phyloP scores from a whole-genome alignment of 2,113 vertebrate genomes.

The Nibea coibor region DNA sequence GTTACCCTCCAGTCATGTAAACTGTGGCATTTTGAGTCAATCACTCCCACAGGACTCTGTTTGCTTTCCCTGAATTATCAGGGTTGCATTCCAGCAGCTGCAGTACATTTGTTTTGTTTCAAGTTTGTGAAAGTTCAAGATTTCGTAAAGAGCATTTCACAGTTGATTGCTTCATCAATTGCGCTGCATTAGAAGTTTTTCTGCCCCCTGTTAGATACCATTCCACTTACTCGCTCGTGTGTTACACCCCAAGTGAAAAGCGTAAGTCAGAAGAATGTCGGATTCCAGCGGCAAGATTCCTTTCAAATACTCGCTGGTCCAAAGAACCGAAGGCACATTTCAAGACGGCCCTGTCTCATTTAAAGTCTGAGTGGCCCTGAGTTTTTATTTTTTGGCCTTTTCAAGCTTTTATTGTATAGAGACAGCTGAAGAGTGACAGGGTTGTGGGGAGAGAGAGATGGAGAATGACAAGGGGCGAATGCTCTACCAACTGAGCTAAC shows the following conservation, averaged over 20 bases:
- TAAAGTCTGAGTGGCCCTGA: no score
- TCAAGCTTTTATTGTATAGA: no score
- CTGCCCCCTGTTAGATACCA: background rate
- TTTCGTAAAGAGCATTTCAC: background rate
- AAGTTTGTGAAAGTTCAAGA: background rate
- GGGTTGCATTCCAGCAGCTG: background rate
- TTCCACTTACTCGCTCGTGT: background rate
- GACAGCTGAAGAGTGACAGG: no score
- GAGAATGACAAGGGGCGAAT: no score
- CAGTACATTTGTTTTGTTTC: no score
- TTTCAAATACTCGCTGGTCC: no score
- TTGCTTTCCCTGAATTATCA: background rate
- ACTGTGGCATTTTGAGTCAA: background rate
- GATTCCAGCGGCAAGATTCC: background rate
- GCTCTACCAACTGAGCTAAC: no score
- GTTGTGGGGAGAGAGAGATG: no score
- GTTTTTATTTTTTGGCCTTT: no score
- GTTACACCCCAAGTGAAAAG: background rate
- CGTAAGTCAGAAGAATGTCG: background rate
- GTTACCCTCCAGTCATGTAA: background rate
- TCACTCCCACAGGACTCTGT: background rate
- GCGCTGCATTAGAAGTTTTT: background rate
- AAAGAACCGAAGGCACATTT: background rate
- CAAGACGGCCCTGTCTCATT: background rate
- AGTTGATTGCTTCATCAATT: background rate